phyloP scores from a whole-genome alignment of 2,888 invertebrate genomes.

The Ectobius pallidus region DNA sequence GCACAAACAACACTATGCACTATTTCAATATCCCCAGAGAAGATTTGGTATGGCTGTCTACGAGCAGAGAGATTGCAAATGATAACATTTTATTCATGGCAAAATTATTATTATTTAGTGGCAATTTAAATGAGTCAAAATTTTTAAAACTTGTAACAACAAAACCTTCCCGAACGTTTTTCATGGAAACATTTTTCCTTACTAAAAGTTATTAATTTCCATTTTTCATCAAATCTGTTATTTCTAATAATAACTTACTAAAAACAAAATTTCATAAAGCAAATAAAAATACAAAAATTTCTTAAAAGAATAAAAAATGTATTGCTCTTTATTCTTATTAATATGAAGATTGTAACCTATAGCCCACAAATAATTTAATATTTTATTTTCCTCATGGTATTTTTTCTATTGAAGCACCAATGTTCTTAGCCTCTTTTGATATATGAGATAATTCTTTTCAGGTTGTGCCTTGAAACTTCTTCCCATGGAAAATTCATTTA shows the following conservation, averaged over 20 bases:
- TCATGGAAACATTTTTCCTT: not conserved
- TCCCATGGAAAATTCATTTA: conserved; percentile 5
- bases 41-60: too few species aligned
- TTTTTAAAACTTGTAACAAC: too few species aligned
- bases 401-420: not conserved
- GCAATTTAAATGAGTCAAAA: too few species aligned
- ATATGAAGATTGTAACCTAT: not conserved
- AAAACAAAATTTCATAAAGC: not conserved
- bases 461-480: not conserved
- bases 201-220: not conserved
- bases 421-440: not conserved
- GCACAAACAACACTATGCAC: too few species aligned
- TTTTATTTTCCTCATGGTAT: not conserved
- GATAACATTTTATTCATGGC: too few species aligned
- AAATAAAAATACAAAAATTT: not conserved
- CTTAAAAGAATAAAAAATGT: not conserved
- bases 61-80: too few species aligned
- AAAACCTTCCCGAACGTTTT: too few species aligned
- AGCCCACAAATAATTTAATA: not conserved
- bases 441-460: not conserved
- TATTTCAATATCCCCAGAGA: too few species aligned
- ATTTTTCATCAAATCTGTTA: not conserved
- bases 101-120: too few species aligned
- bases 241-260: not conserved
- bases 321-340: not conserved